Evolutionary conservation across 2,797 vertebrate genomes (phyloP).

Genomic region (Lycodopsis pacificus): DNA sequence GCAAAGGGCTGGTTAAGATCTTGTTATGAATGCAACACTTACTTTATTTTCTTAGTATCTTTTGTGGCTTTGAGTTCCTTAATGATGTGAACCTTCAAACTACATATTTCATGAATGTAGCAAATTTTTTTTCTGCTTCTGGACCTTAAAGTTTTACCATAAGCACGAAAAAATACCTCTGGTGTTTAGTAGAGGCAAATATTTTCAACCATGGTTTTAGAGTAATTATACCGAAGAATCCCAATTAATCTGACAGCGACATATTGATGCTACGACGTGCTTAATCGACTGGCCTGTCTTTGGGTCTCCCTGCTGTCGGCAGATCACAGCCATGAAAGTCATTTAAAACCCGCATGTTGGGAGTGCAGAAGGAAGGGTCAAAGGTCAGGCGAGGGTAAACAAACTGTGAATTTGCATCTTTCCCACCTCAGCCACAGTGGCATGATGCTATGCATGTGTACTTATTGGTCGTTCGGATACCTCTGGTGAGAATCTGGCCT

Average conservation of each 20-base stretch:
- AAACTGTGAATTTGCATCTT: constrained; percentile 64
- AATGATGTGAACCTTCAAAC: background rate
- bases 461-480: constrained; percentile 9
- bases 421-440: constrained; percentile 7
- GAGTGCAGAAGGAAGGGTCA: constrained; percentile 51
- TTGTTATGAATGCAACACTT: too few species aligned
- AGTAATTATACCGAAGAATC: background rate
- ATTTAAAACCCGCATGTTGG: constrained; percentile 39
- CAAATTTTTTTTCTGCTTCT: background rate
- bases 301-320: background rate
- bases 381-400: constrained; percentile 57
- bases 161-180: background rate
- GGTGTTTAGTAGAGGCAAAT: background rate
- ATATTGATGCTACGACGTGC: background rate
- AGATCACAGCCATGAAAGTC: constrained; percentile 8
- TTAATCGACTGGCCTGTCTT: background rate
- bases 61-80: too few species aligned
- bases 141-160: background rate
- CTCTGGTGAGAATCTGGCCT: constrained; percentile 24
- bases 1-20: too few species aligned
- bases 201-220: background rate
- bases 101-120: background rate
- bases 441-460: background rate
- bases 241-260: background rate
- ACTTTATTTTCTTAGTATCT: too few species aligned